Evolutionary conservation across 35 echinoderm and acorn worm species (phyloP), one percentile per base, ranked within the genome.

Genomic region (Heliocidaris erythrogramma): DNA sequence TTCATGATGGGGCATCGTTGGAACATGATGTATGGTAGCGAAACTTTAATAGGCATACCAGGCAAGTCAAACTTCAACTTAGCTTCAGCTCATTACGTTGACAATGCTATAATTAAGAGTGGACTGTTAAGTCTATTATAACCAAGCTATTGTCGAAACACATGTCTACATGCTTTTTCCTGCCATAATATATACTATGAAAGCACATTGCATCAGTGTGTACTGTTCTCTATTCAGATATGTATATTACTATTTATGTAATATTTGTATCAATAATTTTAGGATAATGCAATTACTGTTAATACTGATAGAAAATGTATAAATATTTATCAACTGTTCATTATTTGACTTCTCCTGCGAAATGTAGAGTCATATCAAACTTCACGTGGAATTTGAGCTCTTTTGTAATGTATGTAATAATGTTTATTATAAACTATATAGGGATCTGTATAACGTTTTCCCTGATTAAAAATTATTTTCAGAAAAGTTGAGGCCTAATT

Each of bases 71-170:
- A 78, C 65, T 78, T 78, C 65, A 78, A 78, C 65, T 78, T 78
- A 7, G 27, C 65, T 78, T 78, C 65, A 78, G 65, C 65, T 78
- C 65, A 78, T 78, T 78, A 78, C 65, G 65, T 78, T 78, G 65
- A 78, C 65, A 78, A 78, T 78, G 65, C 65, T 78, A 78, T 78
- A 78, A 78, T 78, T 78, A 78, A 78, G 27, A 78, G 65, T 78
- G 65, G 21, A 78, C 65, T 78, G 65, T n/a, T 27, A 78, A 78
- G 65, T 78, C 65, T 78, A 78, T 78, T 27, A 78, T 78, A 42
- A 78, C 65, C 65, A n/a, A 7, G 65, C 65, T 29, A 78, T 78
- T 78, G 65, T 24, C 7, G 65, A 78, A 78, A 78, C 65, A 78
- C 7, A 18, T 78, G 65, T 27, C 65, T 4, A n/a, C 21, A n/a